These are phyloP conservation scores for Drosophila ercepeae DNA, from an alignment of 1,140 invertebrate species.

Conservation along the genomic window DNA sequence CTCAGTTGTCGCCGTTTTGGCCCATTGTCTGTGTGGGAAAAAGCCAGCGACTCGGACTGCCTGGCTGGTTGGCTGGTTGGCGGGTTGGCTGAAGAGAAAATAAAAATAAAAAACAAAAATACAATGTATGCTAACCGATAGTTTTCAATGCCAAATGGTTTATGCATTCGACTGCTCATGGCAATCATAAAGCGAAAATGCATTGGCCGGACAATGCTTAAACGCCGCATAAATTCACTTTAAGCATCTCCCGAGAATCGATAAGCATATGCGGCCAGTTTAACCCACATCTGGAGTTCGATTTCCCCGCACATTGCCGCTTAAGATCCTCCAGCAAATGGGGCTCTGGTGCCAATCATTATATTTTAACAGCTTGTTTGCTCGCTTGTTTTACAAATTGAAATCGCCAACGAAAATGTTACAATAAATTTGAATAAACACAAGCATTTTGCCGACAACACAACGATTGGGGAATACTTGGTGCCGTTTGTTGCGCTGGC, in stretches of 20 bases:
- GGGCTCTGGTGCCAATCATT: conserved; percentile 69
- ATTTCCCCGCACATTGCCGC: background rate
- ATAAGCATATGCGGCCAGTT: conserved; percentile 77
- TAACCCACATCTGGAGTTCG: conserved; percentile 55
- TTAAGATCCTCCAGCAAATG: conserved; percentile 8
- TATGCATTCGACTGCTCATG: conserved; percentile 69
- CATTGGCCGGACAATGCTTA: conserved; percentile 61
- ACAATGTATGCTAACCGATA: conserved; percentile 70
- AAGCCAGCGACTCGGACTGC: conserved; percentile 65
- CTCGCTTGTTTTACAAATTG: conserved; percentile 83
- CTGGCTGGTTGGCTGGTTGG: conserved; percentile 3
- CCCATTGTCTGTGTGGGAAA: conserved; percentile 80
- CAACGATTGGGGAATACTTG: conserved; percentile 38
- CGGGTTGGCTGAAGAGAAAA: conserved; percentile 9
- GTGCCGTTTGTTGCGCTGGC: conserved; percentile 32
- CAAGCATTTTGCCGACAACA: conserved; percentile 65
- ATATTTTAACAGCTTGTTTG: conserved; percentile 83
- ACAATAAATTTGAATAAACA: conserved; percentile 83
- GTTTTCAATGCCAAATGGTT: conserved; percentile 81
- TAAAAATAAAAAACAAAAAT: conserved; percentile 17
- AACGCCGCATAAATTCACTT: conserved; percentile 75
- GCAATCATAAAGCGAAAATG: conserved; percentile 72
- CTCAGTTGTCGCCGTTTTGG: conserved; percentile 50
- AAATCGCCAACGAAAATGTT: conserved; percentile 78
- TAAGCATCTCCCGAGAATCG: conserved; percentile 40